Base-by-base conservation (phyloP, 2,888 invertebrate genomes). In the Embidobia sp. region DNA sequence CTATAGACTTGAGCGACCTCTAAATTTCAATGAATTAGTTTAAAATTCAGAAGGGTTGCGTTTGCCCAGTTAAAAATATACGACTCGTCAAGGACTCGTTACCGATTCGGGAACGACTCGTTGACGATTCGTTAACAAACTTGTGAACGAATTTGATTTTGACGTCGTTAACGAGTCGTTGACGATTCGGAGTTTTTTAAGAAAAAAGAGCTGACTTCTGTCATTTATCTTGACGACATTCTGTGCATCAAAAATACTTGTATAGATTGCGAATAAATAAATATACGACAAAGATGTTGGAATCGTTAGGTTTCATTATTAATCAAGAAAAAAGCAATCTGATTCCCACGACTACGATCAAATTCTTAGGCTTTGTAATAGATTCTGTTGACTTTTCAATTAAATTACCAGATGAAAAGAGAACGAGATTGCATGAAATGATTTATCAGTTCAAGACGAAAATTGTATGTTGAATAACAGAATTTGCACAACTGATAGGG, bases 401-500 rank as follows among this genome's bases (percentile, higher is more conserved):
- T 35, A 11, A 37, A 11, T 19, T 53, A 35, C 13, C 35, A 26
- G 13, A 53, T 0, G 33, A 55, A 27, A 55, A 55, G 15, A 26
- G 37, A 15, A 13, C 4, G 2, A 22, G 33, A 3, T 6, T 51
- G 2, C 1, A 1, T 2, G 19, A 51, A 6, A 10, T 51, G 1
- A 51, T 27, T n/a, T 7, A 10, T n/a, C 6, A 37, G 6, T 55
- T 37, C 15, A 40, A 3, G 13, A n/a, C 2, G 5, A 26, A 27
- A 26, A 40, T 1, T 5, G 1, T 6, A 15, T 55, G 37, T 27
- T 16, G 16, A 3, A 55, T 55, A 5, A 16, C n/a, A 8, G 27
- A 55, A 11, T 55, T 37, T 27, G 37, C 55, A 7, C 40, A 55
- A 55, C 11, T 55, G 13, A 55, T 55, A 6, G 55, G 40, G 8